Evolutionary conservation across 2,797 vertebrate species (phyloP).

Genomic region (Macropodus opercularis): DNA sequence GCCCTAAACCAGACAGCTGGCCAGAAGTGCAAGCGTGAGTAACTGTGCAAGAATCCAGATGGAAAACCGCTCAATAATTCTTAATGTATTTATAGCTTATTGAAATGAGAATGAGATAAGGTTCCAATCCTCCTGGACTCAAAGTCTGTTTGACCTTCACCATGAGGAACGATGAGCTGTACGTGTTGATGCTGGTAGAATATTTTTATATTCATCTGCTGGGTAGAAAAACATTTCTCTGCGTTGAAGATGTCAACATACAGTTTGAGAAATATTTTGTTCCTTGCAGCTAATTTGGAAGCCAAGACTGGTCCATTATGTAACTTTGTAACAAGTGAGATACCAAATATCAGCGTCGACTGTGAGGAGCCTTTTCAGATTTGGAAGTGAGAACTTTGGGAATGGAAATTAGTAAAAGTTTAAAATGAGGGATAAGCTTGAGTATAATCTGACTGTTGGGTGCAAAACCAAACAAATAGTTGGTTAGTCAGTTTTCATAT

Average conservation of each 20-base stretch:
- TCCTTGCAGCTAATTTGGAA: background rate
- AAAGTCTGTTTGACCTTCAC: background rate
- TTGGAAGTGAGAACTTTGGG: too few species aligned
- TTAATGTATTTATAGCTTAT: background rate
- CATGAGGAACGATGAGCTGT: background rate
- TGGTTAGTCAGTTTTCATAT: too few species aligned
- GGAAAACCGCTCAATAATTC: background rate
- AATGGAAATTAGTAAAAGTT: too few species aligned
- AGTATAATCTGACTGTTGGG: background rate
- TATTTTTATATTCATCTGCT: slow-evolving; percentile 1
- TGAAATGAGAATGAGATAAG: background rate
- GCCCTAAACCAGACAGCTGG: slow-evolving; percentile 69
- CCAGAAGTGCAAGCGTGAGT: slow-evolving; percentile 87
- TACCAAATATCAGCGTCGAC: background rate
- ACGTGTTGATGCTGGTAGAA: background rate
- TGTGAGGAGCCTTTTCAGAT: background rate
- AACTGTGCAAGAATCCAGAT: background rate
- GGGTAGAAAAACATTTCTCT: background rate
- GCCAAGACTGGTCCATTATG: background rate
- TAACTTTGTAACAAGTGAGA: background rate
- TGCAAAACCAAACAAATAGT: background rate
- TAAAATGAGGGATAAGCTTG: background rate
- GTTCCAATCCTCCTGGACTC: background rate
- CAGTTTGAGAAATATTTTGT: background rate
- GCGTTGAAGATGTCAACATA: background rate